Evolutionary conservation across 2,888 invertebrate genomes (phyloP), one percentile per base, ranked within the genome.

Genomic region (Drosophila falleni): DNA sequence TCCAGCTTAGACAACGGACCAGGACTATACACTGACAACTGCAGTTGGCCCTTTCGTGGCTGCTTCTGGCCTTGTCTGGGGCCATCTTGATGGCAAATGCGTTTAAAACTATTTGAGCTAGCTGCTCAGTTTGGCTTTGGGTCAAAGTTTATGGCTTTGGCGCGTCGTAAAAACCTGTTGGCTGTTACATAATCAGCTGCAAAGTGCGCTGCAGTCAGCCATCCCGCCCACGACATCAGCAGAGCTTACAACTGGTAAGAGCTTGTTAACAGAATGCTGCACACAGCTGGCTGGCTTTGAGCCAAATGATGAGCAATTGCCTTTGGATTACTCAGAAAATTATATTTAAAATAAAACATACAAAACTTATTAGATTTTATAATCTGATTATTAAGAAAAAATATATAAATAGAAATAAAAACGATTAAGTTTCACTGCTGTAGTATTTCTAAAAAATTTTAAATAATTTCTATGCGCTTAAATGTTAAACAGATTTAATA

Each of bases 31-130:
- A 16, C 58, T 47, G 47, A 37, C 58, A 58, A 47, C 26, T 47
- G 75, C 83, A 75, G 74, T 65, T 77, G 71, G 16, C 19, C 33
- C 33, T 29, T 39, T 39, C 13, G 31, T 55, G 46, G 63, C 50
- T 53, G 41, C 47, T 29, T 39, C 49, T 67, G 46, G 60, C 46
- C 55, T 37, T 63, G 54, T 33, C 10, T 15, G 29, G 56, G 42
- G 9, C 15, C 60, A 54, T 46, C 55, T 37, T 55, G 74, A 68
- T 78, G 68, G 63, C 63, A 66, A 70, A 65, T 76, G 85, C 85
- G 74, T 78, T 85, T 78, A 82, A 85, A 87, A 85, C 88, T 85
- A 85, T 85, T 85, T 85, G 88, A 85, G 88, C 76, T 85, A 29
- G 85, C 81, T 81, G 87, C 83, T 77, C 69, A 65, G 65, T 61